Evolutionary conservation across 2,888 invertebrate genomes (phyloP), one percentile per base, ranked within the genome.

Genomic region (Plebejus anna): DNA sequence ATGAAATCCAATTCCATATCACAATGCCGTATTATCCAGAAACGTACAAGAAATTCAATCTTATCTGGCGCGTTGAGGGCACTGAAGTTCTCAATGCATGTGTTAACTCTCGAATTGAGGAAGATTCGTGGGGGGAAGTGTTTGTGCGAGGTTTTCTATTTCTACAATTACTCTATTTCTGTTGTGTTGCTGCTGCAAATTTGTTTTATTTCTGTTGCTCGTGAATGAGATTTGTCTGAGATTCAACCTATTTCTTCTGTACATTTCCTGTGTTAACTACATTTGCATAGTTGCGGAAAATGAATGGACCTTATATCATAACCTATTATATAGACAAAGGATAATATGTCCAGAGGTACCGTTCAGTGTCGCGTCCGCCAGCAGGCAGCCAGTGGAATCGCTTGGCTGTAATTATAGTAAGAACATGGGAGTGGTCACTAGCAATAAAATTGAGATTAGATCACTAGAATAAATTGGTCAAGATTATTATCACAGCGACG

Each of bases 21-120:
- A 76, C 76, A 76, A 76, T 72, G 72, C 42, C 28, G 76, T 47
- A 76, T 76, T 76, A 76, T 76, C 42, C 76, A 61, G 59, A 73
- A 76, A 61, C 57, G 76, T 76, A 61, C 82, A 83, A 85, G 85
- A 87, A 88, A 88, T 87, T 86, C 85, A 88, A 88, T 88, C 85
- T 84, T 81, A 79, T 77, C 78, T 76, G 79, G 77, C 83, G 83
- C 84, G 85, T 83, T 83, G 79, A 81, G 78, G 83, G 82, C 79
- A 82, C 80, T 81, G 83, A 82, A 81, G 82, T 81, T 80, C 81
- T 80, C 82, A 85, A 84, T 80, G 82, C 80, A 83, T 83, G 82
- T 81, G 83, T 82, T 84, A 82, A 82, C 77, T 75, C 70, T 76
- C 76, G 36, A 57, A 72, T 76, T 13, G 66, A 66, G 66, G 66